Base-by-base conservation (phyloP, 2,888 invertebrate genomes). In the Chelonus formosanus region DNA sequence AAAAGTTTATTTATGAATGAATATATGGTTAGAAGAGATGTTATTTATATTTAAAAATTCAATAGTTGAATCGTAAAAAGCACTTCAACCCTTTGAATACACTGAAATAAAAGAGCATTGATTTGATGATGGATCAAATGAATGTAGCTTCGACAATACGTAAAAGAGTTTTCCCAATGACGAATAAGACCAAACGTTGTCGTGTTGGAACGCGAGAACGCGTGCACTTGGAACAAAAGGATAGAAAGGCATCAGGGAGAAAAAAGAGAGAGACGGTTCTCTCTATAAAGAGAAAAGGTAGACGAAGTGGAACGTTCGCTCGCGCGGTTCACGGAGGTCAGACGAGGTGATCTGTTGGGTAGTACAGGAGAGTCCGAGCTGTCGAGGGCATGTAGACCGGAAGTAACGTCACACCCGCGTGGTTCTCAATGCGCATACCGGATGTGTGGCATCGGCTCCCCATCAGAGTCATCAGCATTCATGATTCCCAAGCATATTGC, bases 361-460 rank as follows among this genome's bases (percentile, higher is more conserved):
- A 52, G 52, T 32, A 52, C 52, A 52, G 52, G 52, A 52, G 52
- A 66, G 62, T 80, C 78, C 80, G 78, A 79, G 60, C 70, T 75
- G 76, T 76, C 73, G 78, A 76, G 78, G 80, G 80, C 80, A 82
- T 81, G 78, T 81, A 82, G 83, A 78, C 80, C 84, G 84, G 84
- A 83, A 84, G 82, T 80, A 83, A 82, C 84, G 84, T 84, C 84
- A 84, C 84, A 84, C 80, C 82, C 84, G 84, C 83, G 80, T 84
- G 83, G 80, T 77, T 84, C 79, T 84, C 82, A 84, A 84, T 84
- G 83, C 84, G 84, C 84, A 84, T 84, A 84, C 84, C 84, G 84
- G 84, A 84, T 83, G 84, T 80, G 81, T 81, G 83, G 82, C 84
- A 84, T 84, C 84, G 84, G 83, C 84, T 84, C 84, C 82, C 84